These are phyloP conservation scores for Theretra japonica DNA, from an alignment of 2,888 invertebrate genomes.

Conservation along the genomic window DNA sequence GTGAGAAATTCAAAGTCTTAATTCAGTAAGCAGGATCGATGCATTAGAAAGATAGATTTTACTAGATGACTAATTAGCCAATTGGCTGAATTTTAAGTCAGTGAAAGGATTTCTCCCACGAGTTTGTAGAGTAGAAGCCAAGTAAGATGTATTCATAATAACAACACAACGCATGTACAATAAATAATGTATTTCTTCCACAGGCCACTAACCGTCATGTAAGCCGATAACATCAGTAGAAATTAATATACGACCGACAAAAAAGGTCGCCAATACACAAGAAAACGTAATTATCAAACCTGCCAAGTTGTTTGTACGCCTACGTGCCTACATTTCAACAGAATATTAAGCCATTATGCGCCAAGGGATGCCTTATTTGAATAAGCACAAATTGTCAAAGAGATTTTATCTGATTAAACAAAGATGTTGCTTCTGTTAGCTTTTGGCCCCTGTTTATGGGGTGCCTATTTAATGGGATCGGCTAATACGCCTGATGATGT, in stretches of 20 bases:
- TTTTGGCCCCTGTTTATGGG: constrained; percentile 71
- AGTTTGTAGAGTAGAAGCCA: no score
- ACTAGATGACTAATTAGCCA: no score
- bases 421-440: constrained; percentile 81
- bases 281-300: constrained; percentile 21
- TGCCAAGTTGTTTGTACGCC: constrained; percentile 19
- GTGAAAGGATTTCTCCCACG: no score
- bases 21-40: no score
- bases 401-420: constrained; percentile 84
- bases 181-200: background rate
- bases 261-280: constrained; percentile 5
- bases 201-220: background rate
- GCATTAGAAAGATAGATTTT: no score
- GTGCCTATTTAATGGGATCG: constrained; percentile 79
- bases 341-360: constrained; percentile 74
- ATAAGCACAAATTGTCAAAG: constrained; percentile 85
- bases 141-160: background rate
- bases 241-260: constrained; percentile 13
- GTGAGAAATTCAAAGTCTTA: no score
- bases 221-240: background rate
- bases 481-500: constrained; percentile 81
- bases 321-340: constrained; percentile 29
- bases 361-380: constrained; percentile 80
- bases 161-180: background rate
- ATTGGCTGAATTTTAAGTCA: no score